Evolutionary conservation across 1,140 invertebrate species (phyloP), one percentile per base, ranked within the genome.

Genomic region (Lucilia sericata): DNA sequence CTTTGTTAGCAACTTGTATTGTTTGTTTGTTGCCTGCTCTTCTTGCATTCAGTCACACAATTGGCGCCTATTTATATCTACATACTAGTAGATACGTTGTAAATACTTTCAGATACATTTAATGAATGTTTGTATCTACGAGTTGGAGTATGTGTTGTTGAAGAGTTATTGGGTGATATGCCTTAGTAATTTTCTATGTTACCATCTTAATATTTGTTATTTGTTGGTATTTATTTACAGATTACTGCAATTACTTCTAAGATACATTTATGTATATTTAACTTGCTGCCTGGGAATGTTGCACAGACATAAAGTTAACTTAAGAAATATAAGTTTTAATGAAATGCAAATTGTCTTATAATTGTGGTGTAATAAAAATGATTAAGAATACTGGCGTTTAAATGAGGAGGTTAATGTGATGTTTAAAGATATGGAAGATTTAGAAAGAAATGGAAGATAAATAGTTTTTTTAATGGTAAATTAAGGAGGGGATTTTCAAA

Each of bases 181-280:
- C 65, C 21, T 70, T 25, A n/a, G 65, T 70, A 70, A 21, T 70
- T 70, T 70, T 70, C 65, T 70, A 70, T 70, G 65, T 70, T 70
- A 70, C 55, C 55, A 60, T 14, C 65, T 70, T 10, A 70, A 30
- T 30, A 30, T 30, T 30, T 30, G 25, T 30, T 70, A 70, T 70
- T 70, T 21, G 5, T n/a, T 21, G 19, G 19, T 70, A 70, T 70
- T 70, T 70, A 70, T 70, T 19, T 70, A 25, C 65, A 21, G 51
- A 55, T 55, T 55, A 55, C 51, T 55, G 12, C 51, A 55, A 55
- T 55, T 55, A 55, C 51, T 55, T 55, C 12, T 17, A 55, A 3
- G 14, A 55, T 12, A 55, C 17, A 55, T 55, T 55, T 55, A 5
- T 42, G 42, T 17, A 1, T 17, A 14, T 55, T 14, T 55, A 12